Base-by-base conservation (phyloP, 2,797 vertebrate species). In the Sebastes itinus region DNA sequence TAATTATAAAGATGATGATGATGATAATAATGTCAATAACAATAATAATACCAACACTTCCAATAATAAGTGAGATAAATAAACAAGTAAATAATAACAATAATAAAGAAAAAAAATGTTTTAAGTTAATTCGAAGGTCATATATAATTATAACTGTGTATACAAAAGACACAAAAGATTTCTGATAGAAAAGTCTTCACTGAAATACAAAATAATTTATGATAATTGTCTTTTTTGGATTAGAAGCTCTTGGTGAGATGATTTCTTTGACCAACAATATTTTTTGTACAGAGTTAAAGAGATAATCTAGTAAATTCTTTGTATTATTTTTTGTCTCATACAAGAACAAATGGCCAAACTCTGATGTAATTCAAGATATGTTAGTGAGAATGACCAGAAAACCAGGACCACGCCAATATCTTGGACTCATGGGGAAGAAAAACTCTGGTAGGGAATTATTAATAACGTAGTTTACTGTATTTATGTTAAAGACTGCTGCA, bases 401-500 rank as follows among this genome's bases (percentile, higher is more conserved):
- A 93, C 96, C 96, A 72, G 95, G 92, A 84, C 92, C 94, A 20
- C 94, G 95, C 64, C 95, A 95, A 61, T 95, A 96, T 91, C 93
- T 95, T n/a, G 93, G 95, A 77, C 91, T 96, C 54, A 95, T 95
- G 95, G 95, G 97, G 85, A 97, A 96, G 90, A 93, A 96, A 82
- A 92, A 95, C 72, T 94, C 92, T 1, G 96, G 97, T 98, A 92
- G 92, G 93, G 1, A 10, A 58, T 58, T 12, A 35, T 3, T 25
- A n/a, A 7, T 6, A 11, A 11, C 6, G 14, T 33, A 16, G 3
- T 58, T 14, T 38, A 11, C 3, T 66, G 32, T 27, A 6, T 52
- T 32, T 7, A n/a, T 73, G 3, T 35, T 30, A 7, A 59, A 27
- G 16, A 27, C 2, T 30, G 28, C 10, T 46, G 25, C 4, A 1